A percentile compares a stretch with the other conserved stretches of the same genome.
phyloP scores from a whole-genome alignment of 2,888 invertebrate genomes.

The Caenorhabditis uteleia region DNA sequence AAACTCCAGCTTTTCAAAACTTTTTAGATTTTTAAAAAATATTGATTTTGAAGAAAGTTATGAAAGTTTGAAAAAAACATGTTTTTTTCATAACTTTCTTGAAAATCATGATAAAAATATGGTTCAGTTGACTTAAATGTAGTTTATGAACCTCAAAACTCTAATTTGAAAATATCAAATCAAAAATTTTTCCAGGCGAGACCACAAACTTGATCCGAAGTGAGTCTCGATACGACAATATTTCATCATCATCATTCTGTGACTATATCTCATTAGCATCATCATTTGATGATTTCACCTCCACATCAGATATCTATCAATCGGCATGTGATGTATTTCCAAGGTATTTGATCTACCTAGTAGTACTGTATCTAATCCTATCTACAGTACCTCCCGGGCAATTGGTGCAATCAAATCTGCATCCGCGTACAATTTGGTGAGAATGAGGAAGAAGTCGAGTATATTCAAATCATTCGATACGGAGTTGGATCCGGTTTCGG shows the following conservation, averaged over 20 bases:
- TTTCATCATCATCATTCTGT: constrained; percentile 54
- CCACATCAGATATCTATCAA: constrained; percentile 49
- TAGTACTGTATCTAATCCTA: background rate
- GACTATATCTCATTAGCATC: constrained; percentile 46
- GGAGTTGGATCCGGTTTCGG: constrained; percentile 49
- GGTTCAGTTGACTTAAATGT: too few relatives aligned
- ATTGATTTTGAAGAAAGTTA: background rate
- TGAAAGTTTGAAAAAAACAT: background rate
- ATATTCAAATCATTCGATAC: constrained; percentile 56
- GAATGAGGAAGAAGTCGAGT: constrained; percentile 38
- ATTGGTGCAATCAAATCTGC: constrained; percentile 44
- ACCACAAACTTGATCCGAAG: constrained; percentile 40
- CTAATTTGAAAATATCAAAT: background rate
- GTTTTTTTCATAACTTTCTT: constrained; percentile 1
- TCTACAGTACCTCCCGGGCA: constrained; percentile 3
- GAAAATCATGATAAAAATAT: background rate
- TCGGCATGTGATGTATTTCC: constrained; percentile 39
- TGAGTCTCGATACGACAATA: constrained; percentile 55
- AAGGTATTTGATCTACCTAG: too few relatives aligned
- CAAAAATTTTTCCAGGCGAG: constrained; percentile 21
- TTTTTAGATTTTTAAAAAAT: constrained; percentile 1
- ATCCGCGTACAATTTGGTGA: constrained; percentile 47
- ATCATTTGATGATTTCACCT: constrained; percentile 28
- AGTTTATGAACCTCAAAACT: background rate
- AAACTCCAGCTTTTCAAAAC: too few relatives aligned